phyloP scores from a whole-genome alignment of 1,140 invertebrate species.

The Ectropis grisescens region DNA sequence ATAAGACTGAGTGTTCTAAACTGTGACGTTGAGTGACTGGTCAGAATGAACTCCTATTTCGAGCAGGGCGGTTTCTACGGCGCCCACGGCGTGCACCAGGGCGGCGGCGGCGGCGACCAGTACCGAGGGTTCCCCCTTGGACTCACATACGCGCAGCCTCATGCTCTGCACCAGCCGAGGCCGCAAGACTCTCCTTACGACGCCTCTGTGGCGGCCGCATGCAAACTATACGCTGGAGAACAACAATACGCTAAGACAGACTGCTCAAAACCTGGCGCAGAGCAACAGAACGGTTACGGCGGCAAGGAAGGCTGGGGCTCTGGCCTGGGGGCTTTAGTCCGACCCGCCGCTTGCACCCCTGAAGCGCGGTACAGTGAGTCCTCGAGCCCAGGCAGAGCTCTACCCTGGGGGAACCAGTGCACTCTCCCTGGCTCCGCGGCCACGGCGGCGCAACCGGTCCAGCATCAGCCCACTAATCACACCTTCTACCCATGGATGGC shows the following conservation, averaged over 20 bases:
- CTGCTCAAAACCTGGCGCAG: slow-evolving; percentile 71
- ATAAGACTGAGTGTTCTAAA: slow-evolving; percentile 36
- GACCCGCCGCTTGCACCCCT: slow-evolving; percentile 89
- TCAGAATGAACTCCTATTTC: slow-evolving; percentile 94
- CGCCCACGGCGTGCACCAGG: slow-evolving; percentile 84
- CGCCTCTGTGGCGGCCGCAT: slow-evolving; percentile 87
- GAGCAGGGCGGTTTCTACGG: slow-evolving; percentile 95
- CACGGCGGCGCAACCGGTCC: slow-evolving; percentile 85
- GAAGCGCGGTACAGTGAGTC: slow-evolving; percentile 87
- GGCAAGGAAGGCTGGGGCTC: slow-evolving; percentile 80
- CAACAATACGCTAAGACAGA: slow-evolving; percentile 76
- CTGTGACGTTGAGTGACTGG: slow-evolving; percentile 51
- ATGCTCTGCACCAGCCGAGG: slow-evolving; percentile 81
- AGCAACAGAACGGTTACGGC: slow-evolving; percentile 79
- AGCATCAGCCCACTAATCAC: slow-evolving; percentile 91
- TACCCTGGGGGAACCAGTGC: slow-evolving; percentile 85
- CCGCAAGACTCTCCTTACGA: slow-evolving; percentile 92
- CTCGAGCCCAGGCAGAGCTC: slow-evolving; percentile 73
- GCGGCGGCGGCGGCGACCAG: slow-evolving; percentile 77
- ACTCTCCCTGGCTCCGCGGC: slow-evolving; percentile 82
- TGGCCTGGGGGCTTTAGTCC: slow-evolving; percentile 71
- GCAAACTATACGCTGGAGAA: slow-evolving; percentile 84
- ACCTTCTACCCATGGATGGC: slow-evolving; percentile 98
- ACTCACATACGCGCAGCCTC: slow-evolving; percentile 88
- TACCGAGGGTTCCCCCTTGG: slow-evolving; percentile 88